Evolutionary conservation across 2,113 vertebrate species (phyloP).

Genomic region (Cinclus mexicanus): DNA sequence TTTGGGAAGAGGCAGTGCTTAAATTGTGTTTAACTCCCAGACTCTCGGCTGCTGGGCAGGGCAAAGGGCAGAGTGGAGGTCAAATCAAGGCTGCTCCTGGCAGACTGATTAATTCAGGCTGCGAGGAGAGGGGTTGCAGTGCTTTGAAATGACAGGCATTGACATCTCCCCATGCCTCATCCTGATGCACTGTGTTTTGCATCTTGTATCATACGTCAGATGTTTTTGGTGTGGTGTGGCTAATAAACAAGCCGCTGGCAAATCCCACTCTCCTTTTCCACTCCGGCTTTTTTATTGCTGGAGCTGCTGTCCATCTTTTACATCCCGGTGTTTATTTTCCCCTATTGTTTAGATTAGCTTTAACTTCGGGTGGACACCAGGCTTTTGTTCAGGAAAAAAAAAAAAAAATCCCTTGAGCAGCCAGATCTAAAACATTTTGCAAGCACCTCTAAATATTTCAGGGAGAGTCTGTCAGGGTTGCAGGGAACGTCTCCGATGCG

Average conservation of each 20-base stretch:
- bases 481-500: not conserved
- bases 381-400: not conserved
- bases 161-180: not conserved
- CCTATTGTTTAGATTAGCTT: not conserved
- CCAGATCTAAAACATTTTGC: conserved; percentile 31
- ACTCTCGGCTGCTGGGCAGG: not conserved
- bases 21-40: not conserved
- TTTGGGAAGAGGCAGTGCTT: not conserved
- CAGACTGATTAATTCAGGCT: conserved; percentile 18
- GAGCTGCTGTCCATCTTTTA: not conserved
- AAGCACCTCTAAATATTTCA: conserved; percentile 32
- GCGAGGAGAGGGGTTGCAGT: not conserved
- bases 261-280: not conserved
- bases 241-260: conserved; percentile 8
- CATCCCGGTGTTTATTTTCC: not conserved
- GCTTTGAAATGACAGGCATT: not conserved
- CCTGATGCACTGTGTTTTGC: not conserved
- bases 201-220: not conserved
- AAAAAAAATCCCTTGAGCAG: not conserved
- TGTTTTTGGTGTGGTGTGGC: not conserved
- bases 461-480: not conserved
- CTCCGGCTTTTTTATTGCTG: not conserved
- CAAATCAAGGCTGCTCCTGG: conserved; percentile 26
- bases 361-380: conserved; percentile 1
- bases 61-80: not conserved